These are phyloP conservation scores for Globicephala melas DNA, from an alignment of 2,113 vertebrate species.

Conservation along the genomic window DNA sequence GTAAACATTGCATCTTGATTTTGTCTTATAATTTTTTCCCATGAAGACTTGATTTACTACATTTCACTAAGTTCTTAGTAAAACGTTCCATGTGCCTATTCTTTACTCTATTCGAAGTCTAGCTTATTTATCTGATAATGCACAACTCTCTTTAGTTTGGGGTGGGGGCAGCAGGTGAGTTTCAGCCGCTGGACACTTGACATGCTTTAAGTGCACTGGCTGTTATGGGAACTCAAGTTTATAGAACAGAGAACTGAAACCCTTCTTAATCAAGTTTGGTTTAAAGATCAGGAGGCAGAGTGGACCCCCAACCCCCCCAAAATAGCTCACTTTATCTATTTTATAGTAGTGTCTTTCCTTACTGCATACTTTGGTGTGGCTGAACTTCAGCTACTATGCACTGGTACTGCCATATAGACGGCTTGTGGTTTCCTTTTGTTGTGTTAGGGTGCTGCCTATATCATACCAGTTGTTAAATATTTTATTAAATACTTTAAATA, in stretches of 20 bases:
- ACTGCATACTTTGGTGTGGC: accelerated
- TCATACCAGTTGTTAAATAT: not conserved
- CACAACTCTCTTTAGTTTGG: too few species aligned
- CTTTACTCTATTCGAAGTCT: not conserved
- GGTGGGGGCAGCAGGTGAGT: not conserved
- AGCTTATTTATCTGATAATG: not conserved
- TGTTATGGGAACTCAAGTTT: not conserved
- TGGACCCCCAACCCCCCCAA: accelerated
- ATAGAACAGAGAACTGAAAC: not conserved
- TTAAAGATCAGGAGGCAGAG: not conserved
- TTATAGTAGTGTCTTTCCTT: not conserved
- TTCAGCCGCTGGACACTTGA: not conserved
- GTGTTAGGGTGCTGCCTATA: accelerated
- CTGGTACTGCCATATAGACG: accelerated
- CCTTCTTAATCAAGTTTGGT: not conserved
- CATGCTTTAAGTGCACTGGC: not conserved
- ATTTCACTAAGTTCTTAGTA: not conserved
- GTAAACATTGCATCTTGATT: not conserved
- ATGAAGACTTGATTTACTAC: not conserved
- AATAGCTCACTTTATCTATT: not conserved
- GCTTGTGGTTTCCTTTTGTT: not conserved
- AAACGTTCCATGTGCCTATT: not conserved
- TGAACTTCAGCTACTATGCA: not conserved
- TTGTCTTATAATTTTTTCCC: not conserved
- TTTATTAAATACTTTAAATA: not conserved